Evolutionary conservation across 2,888 invertebrate species (phyloP).

Genomic region (Tiliacea citrago): DNA sequence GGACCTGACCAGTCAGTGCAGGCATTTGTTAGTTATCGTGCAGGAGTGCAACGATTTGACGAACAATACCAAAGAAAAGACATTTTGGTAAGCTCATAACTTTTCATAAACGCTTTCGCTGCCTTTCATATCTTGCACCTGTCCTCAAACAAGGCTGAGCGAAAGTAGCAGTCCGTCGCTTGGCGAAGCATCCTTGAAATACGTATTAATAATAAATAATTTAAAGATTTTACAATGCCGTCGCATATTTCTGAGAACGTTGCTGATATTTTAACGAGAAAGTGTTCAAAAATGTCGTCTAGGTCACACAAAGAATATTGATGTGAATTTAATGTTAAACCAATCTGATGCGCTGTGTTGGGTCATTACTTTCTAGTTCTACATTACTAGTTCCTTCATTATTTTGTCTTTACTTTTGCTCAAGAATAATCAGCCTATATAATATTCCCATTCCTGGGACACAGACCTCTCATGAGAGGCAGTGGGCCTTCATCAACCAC

Average conservation of each 20-base stretch:
- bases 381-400: background rate
- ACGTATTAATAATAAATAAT: conserved; percentile 8
- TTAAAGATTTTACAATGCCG: background rate
- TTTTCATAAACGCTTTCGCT: background rate
- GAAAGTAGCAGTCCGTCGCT: conserved; percentile 33
- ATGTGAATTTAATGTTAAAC: background rate
- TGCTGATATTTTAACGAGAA: background rate
- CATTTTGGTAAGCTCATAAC: background rate
- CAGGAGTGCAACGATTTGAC: too few relatives aligned
- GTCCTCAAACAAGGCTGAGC: conserved; percentile 16
- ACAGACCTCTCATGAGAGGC: background rate
- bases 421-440: too few relatives aligned
- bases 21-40: too few relatives aligned
- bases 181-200: conserved; percentile 33
- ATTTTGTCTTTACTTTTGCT: background rate
- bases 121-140: conserved; percentile 3
- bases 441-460: background rate
- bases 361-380: background rate
- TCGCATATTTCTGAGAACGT: background rate
- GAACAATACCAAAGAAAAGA: too few relatives aligned
- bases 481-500: background rate
- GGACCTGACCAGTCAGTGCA: too few relatives aligned
- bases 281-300: background rate
- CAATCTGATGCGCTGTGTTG: background rate
- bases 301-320: background rate